Evolutionary conservation across 2,797 vertebrate species (phyloP).

Genomic region (Hypotaenidia philippensis): DNA sequence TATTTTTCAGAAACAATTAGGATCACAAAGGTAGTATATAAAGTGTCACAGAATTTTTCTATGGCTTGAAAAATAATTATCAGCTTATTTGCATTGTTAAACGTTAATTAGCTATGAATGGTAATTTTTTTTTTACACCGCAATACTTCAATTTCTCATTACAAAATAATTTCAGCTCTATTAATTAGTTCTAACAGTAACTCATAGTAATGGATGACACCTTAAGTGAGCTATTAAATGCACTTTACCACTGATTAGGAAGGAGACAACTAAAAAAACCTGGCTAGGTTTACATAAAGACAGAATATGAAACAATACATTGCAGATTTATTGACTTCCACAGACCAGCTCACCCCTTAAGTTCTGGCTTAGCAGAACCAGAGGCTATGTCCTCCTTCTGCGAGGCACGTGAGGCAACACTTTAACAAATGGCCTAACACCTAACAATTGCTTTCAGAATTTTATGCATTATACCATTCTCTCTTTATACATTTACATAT

Average conservation of each 20-base stretch:
- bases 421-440: background rate
- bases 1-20: slow-evolving; percentile 67
- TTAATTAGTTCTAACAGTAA: slow-evolving; percentile 76
- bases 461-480: background rate
- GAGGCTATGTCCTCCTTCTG: background rate
- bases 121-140: slow-evolving; percentile 62
- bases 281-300: slow-evolving; percentile 63
- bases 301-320: slow-evolving; percentile 57
- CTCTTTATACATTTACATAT: background rate
- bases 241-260: slow-evolving; percentile 67
- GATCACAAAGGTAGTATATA: slow-evolving; percentile 54
- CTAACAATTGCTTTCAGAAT: background rate
- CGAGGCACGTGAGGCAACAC: background rate
- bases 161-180: slow-evolving; percentile 63
- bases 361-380: background rate
- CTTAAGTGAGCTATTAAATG: slow-evolving; percentile 75
- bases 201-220: slow-evolving; percentile 75
- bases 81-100: slow-evolving; percentile 63
- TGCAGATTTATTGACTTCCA: background rate
- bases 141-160: slow-evolving; percentile 71
- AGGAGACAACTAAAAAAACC: slow-evolving; percentile 66
- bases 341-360: background rate
- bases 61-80: slow-evolving; percentile 63
- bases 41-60: slow-evolving; percentile 67
- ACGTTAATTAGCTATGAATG: slow-evolving; percentile 57